Conservation (phyloP, 2,113 vertebrate species). For the Mirounga angustirostris region DNA sequence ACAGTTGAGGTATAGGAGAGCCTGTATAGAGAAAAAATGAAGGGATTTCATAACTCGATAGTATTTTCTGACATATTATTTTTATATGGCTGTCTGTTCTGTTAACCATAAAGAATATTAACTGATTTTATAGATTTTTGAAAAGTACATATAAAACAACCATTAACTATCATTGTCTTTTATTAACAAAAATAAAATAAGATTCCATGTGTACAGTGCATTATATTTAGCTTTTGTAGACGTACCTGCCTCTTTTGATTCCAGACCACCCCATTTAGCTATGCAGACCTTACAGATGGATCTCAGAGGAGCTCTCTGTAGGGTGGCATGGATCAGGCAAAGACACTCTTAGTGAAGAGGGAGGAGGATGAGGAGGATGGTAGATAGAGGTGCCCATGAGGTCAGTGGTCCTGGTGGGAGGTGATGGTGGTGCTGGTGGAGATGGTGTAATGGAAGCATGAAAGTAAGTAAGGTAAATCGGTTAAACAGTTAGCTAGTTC, state of each 20-base stretch:
- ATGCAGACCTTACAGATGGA: background rate
- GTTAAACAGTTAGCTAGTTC: background rate
- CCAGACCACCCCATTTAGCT: background rate
- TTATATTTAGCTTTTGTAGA: background rate
- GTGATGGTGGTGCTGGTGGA: background rate
- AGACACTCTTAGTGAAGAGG: background rate
- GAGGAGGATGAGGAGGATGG: no score
- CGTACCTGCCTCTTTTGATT: background rate
- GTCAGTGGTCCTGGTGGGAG: accelerated
- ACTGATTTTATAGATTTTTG: constrained; percentile 37
- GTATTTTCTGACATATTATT: background rate
- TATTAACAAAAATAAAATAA: constrained; percentile 58
- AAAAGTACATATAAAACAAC: constrained; percentile 52
- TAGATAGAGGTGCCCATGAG: no score
- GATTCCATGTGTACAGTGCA: background rate
- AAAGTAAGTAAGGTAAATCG: background rate
- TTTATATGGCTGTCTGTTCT: constrained; percentile 13
- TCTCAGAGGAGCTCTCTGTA: background rate
- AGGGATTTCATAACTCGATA: background rate
- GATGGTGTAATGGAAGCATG: background rate
- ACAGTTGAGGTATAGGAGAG: background rate
- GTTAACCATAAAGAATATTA: constrained; percentile 45
- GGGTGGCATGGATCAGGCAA: background rate
- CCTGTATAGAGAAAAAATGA: background rate
- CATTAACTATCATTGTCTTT: constrained; percentile 46